Percentiles rank a stretch among this genome's conserved stretches.
These are phyloP conservation scores for Amiota mariae DNA, from an alignment of 2,888 invertebrate species.

Conservation along the genomic window DNA sequence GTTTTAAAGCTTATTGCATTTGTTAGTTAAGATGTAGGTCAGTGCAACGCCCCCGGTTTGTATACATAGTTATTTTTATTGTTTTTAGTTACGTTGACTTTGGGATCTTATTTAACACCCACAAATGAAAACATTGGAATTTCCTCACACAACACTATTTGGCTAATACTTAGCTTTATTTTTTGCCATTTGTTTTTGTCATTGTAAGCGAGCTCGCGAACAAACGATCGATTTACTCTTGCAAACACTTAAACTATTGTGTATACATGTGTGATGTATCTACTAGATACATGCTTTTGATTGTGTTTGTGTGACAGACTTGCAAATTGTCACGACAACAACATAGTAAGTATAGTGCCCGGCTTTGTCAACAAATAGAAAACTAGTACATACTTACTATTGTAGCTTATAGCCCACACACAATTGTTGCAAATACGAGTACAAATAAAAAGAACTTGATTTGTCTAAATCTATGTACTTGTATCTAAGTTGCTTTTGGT, in stretches of 20 bases:
- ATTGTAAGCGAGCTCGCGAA: too few species aligned
- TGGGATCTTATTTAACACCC: constrained; percentile 37
- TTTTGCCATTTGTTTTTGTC: too few species aligned
- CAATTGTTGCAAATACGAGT: background rate
- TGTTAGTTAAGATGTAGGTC: constrained; percentile 55
- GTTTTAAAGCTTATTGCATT: constrained; percentile 14
- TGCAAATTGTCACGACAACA: constrained; percentile 16
- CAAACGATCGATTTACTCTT: too few species aligned
- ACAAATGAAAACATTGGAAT: constrained; percentile 28
- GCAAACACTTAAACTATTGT: too few species aligned
- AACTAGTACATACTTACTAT: background rate
- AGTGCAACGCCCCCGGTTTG: constrained; percentile 55
- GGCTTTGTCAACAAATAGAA: constrained; percentile 6
- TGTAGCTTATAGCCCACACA: constrained; percentile 21
- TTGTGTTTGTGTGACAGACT: constrained; percentile 12
- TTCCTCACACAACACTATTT: constrained; percentile 2
- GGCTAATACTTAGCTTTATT: background rate
- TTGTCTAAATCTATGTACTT: background rate
- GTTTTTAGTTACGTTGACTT: background rate
- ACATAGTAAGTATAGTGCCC: background rate
- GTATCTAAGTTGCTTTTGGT: background rate
- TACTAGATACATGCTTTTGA: background rate
- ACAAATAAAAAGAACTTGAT: background rate
- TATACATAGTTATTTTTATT: constrained; percentile 38
- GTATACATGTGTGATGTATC: too few species aligned